Percentiles rank a stretch among this genome's conserved stretches.
These are phyloP conservation scores for Corydoras sp. DNA, from an alignment of 2,113 vertebrate genomes.

Conservation along the genomic window DNA sequence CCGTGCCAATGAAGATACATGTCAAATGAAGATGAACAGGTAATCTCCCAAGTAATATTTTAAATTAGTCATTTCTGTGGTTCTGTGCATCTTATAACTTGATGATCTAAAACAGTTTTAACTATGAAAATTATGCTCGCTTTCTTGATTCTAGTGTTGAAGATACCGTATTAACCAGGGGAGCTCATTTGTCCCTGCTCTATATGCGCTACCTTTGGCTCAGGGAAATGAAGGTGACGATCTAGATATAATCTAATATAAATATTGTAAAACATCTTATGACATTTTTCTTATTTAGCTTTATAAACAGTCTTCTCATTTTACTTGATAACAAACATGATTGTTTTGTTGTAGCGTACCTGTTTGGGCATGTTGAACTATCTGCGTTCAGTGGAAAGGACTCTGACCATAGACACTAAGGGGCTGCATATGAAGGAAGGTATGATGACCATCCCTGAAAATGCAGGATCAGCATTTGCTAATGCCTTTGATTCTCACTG, in stretches of 20 bases:
- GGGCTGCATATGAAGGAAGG: conserved; percentile 51
- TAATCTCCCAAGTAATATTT: too few relatives aligned
- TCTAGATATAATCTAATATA: not conserved
- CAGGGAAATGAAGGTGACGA: conserved; percentile 65
- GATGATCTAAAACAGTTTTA: conserved; percentile 41
- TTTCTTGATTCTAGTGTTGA: conserved; percentile 48
- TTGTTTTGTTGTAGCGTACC: conserved; percentile 39
- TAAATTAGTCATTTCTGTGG: too few relatives aligned
- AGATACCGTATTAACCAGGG: conserved; percentile 45
- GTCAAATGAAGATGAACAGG: too few relatives aligned
- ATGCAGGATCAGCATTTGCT: conserved; percentile 35
- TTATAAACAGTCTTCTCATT: not conserved
- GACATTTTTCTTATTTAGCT: too few relatives aligned
- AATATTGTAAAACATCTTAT: not conserved
- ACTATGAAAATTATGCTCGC: conserved; percentile 43
- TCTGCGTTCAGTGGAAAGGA: conserved; percentile 69
- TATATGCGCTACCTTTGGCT: conserved; percentile 61
- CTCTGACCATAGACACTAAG: conserved; percentile 58
- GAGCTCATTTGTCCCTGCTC: conserved; percentile 63
- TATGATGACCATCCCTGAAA: conserved; percentile 47
- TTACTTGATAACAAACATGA: too few relatives aligned
- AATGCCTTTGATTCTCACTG: conserved; percentile 49
- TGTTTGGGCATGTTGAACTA: conserved; percentile 69
- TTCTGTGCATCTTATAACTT: too few relatives aligned
- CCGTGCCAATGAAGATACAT: too few relatives aligned